These are phyloP conservation scores for Ondatra zibethicus DNA, from an alignment of 2,113 vertebrate genomes.

Conservation along the genomic window DNA sequence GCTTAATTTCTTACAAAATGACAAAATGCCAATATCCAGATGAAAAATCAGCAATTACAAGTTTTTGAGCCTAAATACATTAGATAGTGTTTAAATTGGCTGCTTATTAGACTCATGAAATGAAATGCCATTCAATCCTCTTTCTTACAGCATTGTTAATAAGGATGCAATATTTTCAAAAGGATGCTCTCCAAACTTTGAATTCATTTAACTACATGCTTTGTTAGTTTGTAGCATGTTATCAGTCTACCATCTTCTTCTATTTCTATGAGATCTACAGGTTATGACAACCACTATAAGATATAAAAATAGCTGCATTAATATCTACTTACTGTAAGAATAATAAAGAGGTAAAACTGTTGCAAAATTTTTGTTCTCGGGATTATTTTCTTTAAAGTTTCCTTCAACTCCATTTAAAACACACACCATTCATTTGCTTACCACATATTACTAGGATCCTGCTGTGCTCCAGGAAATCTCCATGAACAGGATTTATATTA, in stretches of 20 bases:
- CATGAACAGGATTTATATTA: not conserved
- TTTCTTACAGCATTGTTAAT: not conserved
- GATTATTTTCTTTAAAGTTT: constrained; percentile 16
- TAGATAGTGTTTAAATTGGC: not conserved
- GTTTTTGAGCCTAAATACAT: not conserved
- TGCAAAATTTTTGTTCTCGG: not conserved
- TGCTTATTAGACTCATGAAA: not conserved
- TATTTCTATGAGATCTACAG: not conserved
- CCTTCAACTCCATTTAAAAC: not conserved
- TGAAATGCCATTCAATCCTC: not conserved
- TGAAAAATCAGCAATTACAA: not conserved
- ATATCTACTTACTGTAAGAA: not conserved
- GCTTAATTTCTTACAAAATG: not conserved
- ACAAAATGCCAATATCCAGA: not conserved
- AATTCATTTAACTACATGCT: not conserved
- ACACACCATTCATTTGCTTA: not conserved
- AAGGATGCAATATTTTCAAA: not conserved
- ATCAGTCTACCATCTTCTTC: not conserved
- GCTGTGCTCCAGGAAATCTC: not conserved
- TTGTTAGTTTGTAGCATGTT: not conserved
- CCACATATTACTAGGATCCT: not conserved
- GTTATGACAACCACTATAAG: not conserved
- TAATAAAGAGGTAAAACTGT: not conserved
- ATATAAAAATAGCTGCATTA: not conserved
- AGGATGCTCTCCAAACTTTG: not conserved